phyloP scores from a whole-genome alignment of 1,140 invertebrate genomes.

The Radopholus similis region DNA sequence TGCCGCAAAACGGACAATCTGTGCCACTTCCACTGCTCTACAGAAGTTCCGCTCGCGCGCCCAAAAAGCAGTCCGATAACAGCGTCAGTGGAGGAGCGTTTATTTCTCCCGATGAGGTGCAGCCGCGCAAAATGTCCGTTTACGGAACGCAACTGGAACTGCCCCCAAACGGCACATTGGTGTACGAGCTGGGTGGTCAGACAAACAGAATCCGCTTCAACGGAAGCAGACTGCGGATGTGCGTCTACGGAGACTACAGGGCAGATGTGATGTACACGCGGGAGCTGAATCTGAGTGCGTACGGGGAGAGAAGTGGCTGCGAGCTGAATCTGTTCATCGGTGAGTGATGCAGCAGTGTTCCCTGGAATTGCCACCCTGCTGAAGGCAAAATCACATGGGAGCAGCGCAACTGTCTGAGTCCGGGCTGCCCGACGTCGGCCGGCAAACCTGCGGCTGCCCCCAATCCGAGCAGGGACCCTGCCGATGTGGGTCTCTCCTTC shows the following conservation, averaged over 20 bases:
- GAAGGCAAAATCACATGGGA: conserved; percentile 19
- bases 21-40: not conserved
- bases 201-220: not conserved
- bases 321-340: conserved; percentile 7
- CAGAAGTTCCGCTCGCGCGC: not conserved
- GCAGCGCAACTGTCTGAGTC: conserved; percentile 8
- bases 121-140: not conserved
- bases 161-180: not conserved
- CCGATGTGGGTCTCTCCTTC: too few species aligned
- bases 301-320: not conserved
- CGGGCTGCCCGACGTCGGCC: not conserved
- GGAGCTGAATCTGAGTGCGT: conserved; percentile 1
- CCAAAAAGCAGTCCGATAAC: not conserved
- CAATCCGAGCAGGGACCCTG: too few species aligned
- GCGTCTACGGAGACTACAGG: conserved; percentile 11
- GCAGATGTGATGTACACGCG: not conserved
- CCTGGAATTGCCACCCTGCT: not conserved
- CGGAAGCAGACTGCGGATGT: not conserved
- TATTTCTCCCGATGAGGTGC: not conserved
- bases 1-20: not conserved
- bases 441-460: too few species aligned
- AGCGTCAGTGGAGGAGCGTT: too few species aligned
- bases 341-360: not conserved
- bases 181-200: not conserved
- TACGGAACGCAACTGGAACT: not conserved